Conservation (phyloP, 2,797 vertebrate genomes). For the Lindbergichthys nudifrons region DNA sequence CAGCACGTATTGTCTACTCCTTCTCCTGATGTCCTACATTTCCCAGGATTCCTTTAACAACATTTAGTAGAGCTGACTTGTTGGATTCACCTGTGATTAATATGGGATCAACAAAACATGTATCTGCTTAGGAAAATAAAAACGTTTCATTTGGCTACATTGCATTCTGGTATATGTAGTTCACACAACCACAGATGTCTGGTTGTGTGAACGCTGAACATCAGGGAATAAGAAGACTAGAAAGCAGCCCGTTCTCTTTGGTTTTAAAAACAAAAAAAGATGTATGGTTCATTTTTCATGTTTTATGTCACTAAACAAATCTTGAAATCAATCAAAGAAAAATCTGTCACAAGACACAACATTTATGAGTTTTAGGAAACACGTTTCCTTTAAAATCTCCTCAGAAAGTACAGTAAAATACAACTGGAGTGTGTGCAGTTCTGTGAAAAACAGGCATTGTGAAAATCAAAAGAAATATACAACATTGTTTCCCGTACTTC, state of each 20-base stretch:
- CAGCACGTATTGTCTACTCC: not conserved
- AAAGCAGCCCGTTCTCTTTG: slow-evolving; percentile 15
- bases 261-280: not conserved
- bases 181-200: not conserved
- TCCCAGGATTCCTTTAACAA: slow-evolving; percentile 17
- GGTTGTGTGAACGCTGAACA: not conserved
- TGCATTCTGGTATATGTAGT: slow-evolving; percentile 27
- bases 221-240: slow-evolving; percentile 1
- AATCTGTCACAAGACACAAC: not conserved
- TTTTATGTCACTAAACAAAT: not conserved
- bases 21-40: not conserved
- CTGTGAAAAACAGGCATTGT: slow-evolving; percentile 8
- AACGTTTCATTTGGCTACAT: not conserved
- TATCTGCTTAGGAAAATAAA: not conserved
- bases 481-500: slow-evolving; percentile 11
- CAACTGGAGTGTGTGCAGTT: slow-evolving; percentile 50
- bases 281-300: slow-evolving; percentile 3
- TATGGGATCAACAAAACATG: too few species aligned
- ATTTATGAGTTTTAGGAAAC: not conserved
- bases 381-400: slow-evolving; percentile 21
- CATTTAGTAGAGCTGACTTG: not conserved
- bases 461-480: slow-evolving; percentile 12
- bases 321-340: slow-evolving; percentile 8
- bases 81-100: not conserved
- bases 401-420: slow-evolving; percentile 47